A percentile compares a stretch with the other conserved stretches of the same genome.
Evolutionary conservation across 2,888 invertebrate genomes (phyloP).

Genomic region (Melanophora roralis): DNA sequence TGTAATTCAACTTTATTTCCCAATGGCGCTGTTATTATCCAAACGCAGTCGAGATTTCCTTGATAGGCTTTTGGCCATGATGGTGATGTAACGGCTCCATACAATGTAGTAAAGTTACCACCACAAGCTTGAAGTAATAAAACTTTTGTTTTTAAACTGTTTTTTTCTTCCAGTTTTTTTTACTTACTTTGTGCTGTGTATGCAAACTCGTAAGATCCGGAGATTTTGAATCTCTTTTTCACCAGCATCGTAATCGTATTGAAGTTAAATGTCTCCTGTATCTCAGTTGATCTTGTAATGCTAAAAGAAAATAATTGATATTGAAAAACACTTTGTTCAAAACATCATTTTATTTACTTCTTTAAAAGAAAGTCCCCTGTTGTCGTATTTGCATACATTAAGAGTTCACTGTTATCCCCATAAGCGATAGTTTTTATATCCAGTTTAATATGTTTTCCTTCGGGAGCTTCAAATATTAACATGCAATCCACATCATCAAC

Average conservation of each 20-base stretch:
- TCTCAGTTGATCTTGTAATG: background rate
- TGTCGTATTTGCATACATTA: conserved; percentile 63
- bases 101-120: conserved; percentile 81
- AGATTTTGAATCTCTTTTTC: background rate
- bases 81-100: conserved; percentile 87
- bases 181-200: conserved; percentile 50
- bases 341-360: conserved; percentile 60
- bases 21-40: conserved; percentile 85
- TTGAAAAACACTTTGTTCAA: too few relatives aligned
- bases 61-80: conserved; percentile 87
- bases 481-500: conserved; percentile 27
- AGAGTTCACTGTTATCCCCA: conserved; percentile 46
- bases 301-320: background rate
- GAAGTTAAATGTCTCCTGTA: conserved; percentile 46
- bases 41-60: conserved; percentile 83
- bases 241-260: conserved; percentile 29
- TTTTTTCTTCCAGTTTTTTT: background rate
- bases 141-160: background rate
- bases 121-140: conserved; percentile 81
- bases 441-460: conserved; percentile 78
- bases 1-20: conserved; percentile 87
- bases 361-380: conserved; percentile 56
- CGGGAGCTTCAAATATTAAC: conserved; percentile 83
- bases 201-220: conserved; percentile 61
- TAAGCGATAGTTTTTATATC: conserved; percentile 54